Evolutionary conservation across 2,797 vertebrate species (phyloP), one percentile per base, ranked within the genome.

Genomic region (Etheostoma perlongum): DNA sequence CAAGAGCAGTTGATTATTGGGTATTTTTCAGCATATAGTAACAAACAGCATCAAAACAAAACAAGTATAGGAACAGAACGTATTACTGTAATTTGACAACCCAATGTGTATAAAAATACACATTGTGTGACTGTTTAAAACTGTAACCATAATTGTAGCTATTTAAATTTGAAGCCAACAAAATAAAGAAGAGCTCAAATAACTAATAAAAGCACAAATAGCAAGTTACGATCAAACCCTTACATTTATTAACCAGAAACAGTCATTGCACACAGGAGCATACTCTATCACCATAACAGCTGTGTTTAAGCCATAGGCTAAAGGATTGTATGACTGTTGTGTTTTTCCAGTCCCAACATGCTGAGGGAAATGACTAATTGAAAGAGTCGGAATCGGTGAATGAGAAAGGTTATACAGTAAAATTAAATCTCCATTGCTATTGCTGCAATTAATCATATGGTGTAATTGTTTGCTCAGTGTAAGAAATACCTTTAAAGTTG

Each of bases 381-480:
- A 83, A 83, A 82, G 69, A 76, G 61, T 65, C 1, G 10, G 36
- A 77, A n/a, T 0, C 59, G 61, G 62, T 47, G 64, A 74, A 55
- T 55, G 46, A 79, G 85, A 88, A 85, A 89, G n/a, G 65, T 59
- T 79, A 87, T 74, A 76, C 65, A 66, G 72, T 71, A 36, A 78
- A 90, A 79, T 79, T 19, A 86, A 85, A 78, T 72, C 79, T 57
- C 58, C 21, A 19, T 72, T 90, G 83, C 86, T 92, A 70, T 92
- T 88, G 54, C 42, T 83, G 79, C 79, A 89, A 83, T 94, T 86
- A 88, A 87, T 94, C 92, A 91, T 73, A 53, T 77, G 77, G 19
- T 73, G 75, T 81, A 84, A 87, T 68, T 90, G 80, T 92, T 93
- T 91, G 40, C 65, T 74, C 53, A 78, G 66, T 47, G 67, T 64